A percentile compares a stretch with the other conserved stretches of the same genome.
Evolutionary conservation across 1,140 invertebrate species (phyloP).

Genomic region (Papilio glaucus): DNA sequence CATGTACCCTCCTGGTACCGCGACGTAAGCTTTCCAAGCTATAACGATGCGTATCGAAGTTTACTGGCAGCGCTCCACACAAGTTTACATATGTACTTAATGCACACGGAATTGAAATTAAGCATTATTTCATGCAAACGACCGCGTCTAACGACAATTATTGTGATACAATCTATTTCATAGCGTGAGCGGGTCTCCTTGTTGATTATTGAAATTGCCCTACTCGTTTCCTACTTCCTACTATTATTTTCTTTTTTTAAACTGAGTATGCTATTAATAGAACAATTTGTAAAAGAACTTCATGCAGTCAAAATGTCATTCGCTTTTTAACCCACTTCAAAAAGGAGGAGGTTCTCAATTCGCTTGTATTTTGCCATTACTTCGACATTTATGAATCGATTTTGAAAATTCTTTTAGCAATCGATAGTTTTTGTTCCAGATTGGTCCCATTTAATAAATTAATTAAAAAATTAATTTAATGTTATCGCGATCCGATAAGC

Average conservation of each 20-base stretch:
- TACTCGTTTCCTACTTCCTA: slow-evolving; percentile 42
- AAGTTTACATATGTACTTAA: slow-evolving; percentile 69
- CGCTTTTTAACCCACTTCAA: too few relatives aligned
- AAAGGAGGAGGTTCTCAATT: too few relatives aligned
- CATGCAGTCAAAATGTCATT: too few relatives aligned
- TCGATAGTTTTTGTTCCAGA: too few relatives aligned
- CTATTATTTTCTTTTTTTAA: slow-evolving; percentile 28
- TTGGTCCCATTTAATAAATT: too few relatives aligned
- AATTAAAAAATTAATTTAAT: too few relatives aligned
- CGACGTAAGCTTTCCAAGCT: slow-evolving; percentile 40
- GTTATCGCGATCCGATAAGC: too few relatives aligned
- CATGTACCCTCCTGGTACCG: slow-evolving; percentile 61
- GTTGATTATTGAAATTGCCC: slow-evolving; percentile 56
- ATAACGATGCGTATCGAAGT: slow-evolving; percentile 63
- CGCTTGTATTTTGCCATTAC: too few relatives aligned
- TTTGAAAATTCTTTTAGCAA: too few relatives aligned
- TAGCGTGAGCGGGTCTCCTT: slow-evolving; percentile 51
- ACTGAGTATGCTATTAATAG: not conserved
- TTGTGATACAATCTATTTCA: slow-evolving; percentile 65
- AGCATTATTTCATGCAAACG: slow-evolving; percentile 77
- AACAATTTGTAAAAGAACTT: slow-evolving; percentile 4
- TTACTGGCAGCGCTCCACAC: slow-evolving; percentile 71
- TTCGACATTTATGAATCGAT: too few relatives aligned
- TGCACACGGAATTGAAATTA: slow-evolving; percentile 74
- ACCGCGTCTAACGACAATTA: slow-evolving; percentile 65